Percentiles rank a stretch among this genome's conserved stretches.
These are phyloP conservation scores for Zaprionus kolodkinae DNA, from an alignment of 1,140 invertebrate species.

Conservation along the genomic window DNA sequence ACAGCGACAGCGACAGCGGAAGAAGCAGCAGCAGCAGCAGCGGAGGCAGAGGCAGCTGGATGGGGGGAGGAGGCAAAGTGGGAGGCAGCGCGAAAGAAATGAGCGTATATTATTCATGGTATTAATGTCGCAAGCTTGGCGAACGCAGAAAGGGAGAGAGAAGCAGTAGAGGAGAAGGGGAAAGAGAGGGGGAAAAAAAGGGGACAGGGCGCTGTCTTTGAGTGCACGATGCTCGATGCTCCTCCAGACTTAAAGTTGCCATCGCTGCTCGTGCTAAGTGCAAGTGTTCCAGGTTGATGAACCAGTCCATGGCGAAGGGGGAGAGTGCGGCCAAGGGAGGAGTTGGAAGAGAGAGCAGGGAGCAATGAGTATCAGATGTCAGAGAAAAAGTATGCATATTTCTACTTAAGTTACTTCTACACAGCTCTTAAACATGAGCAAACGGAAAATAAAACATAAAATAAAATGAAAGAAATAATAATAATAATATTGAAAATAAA, in stretches of 20 bases:
- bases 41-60: background rate
- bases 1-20: constrained; percentile 17
- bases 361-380: constrained; percentile 20
- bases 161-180: background rate
- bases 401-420: constrained; percentile 13
- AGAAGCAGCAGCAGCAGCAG: constrained; percentile 27
- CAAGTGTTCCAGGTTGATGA: constrained; percentile 62
- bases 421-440: no score
- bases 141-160: background rate
- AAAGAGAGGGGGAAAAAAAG: background rate
- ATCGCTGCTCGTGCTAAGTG: constrained; percentile 34
- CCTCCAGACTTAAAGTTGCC: constrained; percentile 44
- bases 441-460: no score
- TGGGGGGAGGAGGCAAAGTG: constrained; percentile 26
- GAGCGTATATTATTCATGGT: constrained; percentile 80
- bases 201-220: background rate
- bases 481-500: no score
- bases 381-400: background rate
- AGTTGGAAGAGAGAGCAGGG: background rate
- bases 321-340: background rate
- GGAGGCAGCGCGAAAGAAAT: constrained; percentile 71
- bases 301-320: constrained; percentile 33
- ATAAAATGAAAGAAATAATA: no score
- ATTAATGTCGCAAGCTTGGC: constrained; percentile 66
- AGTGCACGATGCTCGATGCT: constrained; percentile 17